A percentile compares a stretch with the other conserved stretches of the same genome.
These are phyloP conservation scores for Onychomys arenicola DNA, from an alignment of 2,797 vertebrate genomes.

Conservation along the genomic window DNA sequence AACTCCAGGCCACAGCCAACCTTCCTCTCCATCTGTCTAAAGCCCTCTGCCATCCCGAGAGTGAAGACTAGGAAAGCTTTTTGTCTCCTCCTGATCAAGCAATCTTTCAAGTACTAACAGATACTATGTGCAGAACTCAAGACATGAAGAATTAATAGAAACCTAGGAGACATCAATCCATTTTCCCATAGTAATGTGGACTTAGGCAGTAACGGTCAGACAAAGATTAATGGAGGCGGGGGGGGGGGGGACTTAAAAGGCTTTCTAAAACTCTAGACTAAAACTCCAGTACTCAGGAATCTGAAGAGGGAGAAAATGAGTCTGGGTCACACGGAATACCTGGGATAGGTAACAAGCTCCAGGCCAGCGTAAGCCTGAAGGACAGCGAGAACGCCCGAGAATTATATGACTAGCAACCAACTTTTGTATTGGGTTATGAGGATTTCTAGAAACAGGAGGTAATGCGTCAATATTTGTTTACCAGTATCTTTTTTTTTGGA, in stretches of 20 bases:
- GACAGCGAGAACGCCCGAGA: neutral
- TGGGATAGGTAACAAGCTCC: neutral
- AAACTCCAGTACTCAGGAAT: neutral
- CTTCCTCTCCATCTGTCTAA: neutral
- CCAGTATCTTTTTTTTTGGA: neutral
- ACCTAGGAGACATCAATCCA: neutral
- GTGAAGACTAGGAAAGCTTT: neutral
- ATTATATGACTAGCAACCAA: slow-evolving; percentile 11
- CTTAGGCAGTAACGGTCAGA: neutral
- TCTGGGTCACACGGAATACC: neutral
- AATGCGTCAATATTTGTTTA: neutral
- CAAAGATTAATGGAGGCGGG: neutral
- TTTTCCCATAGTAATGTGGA: slow-evolving; percentile 10
- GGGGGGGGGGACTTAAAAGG: neutral
- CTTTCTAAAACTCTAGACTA: slow-evolving; percentile 1
- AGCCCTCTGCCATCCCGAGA: neutral
- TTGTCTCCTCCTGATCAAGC: slow-evolving; percentile 49
- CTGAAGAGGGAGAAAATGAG: neutral
- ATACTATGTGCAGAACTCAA: slow-evolving; percentile 19
- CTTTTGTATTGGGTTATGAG: neutral
- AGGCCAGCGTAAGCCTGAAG: neutral
- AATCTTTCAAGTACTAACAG: slow-evolving; percentile 44
- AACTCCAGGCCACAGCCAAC: neutral
- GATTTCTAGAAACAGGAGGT: slow-evolving; percentile 39
- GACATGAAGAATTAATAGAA: slow-evolving; percentile 28